Conservation (phyloP, 1,140 invertebrate genomes). For the Pogonomyrmex barbatus region DNA sequence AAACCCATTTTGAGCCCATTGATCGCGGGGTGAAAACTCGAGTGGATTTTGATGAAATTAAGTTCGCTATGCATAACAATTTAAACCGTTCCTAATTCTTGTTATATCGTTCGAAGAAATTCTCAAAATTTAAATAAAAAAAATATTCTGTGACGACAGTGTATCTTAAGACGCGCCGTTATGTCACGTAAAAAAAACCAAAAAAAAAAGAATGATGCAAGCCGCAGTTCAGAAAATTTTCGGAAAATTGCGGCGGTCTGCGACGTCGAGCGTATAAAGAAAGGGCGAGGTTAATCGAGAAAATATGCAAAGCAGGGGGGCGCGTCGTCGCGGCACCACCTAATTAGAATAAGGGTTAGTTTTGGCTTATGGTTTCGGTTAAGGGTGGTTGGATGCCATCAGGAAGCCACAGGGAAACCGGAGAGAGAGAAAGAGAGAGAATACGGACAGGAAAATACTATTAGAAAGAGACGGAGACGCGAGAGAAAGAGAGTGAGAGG, state of each 20-base stretch:
- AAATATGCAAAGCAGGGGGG: constrained; percentile 82
- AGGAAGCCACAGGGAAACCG: constrained; percentile 72
- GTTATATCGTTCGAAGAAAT: constrained; percentile 43
- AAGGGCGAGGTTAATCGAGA: constrained; percentile 81
- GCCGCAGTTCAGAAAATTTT: constrained; percentile 45
- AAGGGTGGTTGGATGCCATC: constrained; percentile 77
- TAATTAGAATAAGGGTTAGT: constrained; percentile 86
- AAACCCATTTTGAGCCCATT: constrained; percentile 84
- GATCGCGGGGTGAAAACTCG: constrained; percentile 78
- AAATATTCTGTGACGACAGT: neutral
- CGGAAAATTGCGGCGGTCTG: constrained; percentile 66
- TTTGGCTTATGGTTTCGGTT: constrained; percentile 84
- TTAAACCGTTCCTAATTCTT: constrained; percentile 65
- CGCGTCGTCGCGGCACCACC: constrained; percentile 78
- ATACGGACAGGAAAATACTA: constrained; percentile 28
- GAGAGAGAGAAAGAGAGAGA: constrained; percentile 58
- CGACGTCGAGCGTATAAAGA: constrained; percentile 72
- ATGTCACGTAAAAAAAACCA: neutral
- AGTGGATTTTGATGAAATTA: constrained; percentile 84
- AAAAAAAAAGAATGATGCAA: neutral
- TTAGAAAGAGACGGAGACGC: constrained; percentile 61
- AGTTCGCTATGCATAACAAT: constrained; percentile 82
- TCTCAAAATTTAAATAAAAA: neutral
- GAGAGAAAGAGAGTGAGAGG: constrained; percentile 48
- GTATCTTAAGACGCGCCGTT: neutral